Evolutionary conservation across 2,113 vertebrate species (phyloP).

Genomic region (Aphyosemion australe): DNA sequence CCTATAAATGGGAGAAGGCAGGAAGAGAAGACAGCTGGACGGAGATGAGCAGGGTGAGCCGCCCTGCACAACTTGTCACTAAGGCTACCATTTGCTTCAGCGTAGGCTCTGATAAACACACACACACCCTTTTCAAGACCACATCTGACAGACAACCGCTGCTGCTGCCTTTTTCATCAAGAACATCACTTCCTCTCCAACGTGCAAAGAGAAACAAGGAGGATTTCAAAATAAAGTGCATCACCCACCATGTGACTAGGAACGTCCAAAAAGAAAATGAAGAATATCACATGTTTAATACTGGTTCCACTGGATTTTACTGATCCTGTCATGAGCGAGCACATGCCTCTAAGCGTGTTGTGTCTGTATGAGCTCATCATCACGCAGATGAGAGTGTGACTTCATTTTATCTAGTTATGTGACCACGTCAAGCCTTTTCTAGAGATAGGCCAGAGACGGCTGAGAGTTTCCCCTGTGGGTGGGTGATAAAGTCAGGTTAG

Average conservation of each 20-base stretch:
- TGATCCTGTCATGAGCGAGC: slow-evolving; percentile 5
- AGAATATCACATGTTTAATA: slow-evolving; percentile 25
- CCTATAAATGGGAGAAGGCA: slow-evolving; percentile 36
- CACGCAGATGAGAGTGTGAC: slow-evolving; percentile 28
- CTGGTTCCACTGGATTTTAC: slow-evolving; percentile 11
- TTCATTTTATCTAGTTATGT: slow-evolving; percentile 9
- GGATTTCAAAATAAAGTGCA: not conserved
- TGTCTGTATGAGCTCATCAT: slow-evolving; percentile 39
- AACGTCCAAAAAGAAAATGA: not conserved
- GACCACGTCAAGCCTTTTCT: slow-evolving; percentile 5
- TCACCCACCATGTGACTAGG: not conserved
- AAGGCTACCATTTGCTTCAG: slow-evolving; percentile 59
- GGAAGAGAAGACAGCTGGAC: slow-evolving; percentile 67
- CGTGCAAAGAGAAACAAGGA: slow-evolving; percentile 3
- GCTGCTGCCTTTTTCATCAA: slow-evolving; percentile 35
- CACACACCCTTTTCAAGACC: slow-evolving; percentile 40
- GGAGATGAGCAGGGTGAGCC: slow-evolving; percentile 48
- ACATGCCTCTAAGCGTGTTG: not conserved
- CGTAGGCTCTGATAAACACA: slow-evolving; percentile 26
- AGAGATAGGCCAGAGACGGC: slow-evolving; percentile 28
- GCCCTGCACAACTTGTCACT: slow-evolving; percentile 33
- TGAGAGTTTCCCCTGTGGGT: slow-evolving; percentile 5
- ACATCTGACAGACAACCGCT: slow-evolving; percentile 62
- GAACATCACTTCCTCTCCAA: slow-evolving; percentile 28
- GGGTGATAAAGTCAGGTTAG: not conserved